phyloP scores from a whole-genome alignment of 2,113 vertebrate genomes.

The Aleadryas rufinucha region DNA sequence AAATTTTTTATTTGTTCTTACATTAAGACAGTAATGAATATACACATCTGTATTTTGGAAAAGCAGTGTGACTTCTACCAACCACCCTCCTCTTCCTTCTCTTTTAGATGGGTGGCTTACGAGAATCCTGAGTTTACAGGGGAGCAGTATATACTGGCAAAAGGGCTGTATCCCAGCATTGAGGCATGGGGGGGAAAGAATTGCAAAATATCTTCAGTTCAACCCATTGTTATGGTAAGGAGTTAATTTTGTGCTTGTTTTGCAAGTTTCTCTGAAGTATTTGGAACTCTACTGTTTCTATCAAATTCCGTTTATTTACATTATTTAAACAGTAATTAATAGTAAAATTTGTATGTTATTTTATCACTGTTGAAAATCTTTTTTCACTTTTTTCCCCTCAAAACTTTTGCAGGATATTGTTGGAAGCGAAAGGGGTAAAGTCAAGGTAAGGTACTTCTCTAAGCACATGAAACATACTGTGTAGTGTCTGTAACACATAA shows the following conservation, averaged over 20 bases:
- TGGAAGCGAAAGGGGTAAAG: slow-evolving; percentile 48
- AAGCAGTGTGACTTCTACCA: not conserved
- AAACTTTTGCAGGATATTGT: slow-evolving; percentile 69
- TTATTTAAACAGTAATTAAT: not conserved
- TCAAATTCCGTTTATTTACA: not conserved
- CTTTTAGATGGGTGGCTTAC: slow-evolving; percentile 90
- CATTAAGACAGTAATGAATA: not conserved
- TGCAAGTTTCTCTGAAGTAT: not conserved
- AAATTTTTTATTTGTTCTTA: not conserved
- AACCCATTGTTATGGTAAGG: slow-evolving; percentile 89
- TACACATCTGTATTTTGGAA: not conserved
- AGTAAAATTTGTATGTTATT: not conserved
- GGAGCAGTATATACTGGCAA: slow-evolving; percentile 88
- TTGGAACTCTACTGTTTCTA: not conserved
- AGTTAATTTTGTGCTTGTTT: not conserved
- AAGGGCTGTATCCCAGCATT: slow-evolving; percentile 83
- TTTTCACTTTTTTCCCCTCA: not conserved
- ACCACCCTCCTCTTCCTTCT: not conserved
- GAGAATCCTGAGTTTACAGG: slow-evolving; percentile 90
- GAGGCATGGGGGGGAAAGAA: slow-evolving; percentile 88
- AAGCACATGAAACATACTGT: not conserved
- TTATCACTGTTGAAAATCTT: not conserved
- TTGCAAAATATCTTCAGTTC: slow-evolving; percentile 86
- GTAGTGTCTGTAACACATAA: not conserved
- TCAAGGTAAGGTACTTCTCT: slow-evolving; percentile 71